Percentiles rank a stretch among this genome's conserved stretches.
Conservation (phyloP, 2,113 vertebrate genomes). For the Cisticola juncidis region DNA sequence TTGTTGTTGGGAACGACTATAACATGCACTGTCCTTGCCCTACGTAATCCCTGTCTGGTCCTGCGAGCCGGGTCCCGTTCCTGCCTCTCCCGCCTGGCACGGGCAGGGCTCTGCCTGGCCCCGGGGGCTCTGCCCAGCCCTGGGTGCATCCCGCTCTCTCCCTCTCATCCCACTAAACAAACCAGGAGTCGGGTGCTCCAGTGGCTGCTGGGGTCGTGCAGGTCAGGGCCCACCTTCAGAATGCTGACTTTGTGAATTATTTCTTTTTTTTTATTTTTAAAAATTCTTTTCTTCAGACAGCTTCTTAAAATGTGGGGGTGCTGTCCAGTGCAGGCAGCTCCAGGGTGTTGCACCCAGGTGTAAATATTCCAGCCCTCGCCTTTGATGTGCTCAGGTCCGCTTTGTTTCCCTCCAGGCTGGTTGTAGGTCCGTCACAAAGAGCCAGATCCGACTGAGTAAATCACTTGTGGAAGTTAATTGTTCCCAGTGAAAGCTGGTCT, state of each 20-base stretch:
- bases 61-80: neutral
- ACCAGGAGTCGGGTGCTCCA: slow-evolving; percentile 9
- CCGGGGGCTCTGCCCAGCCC: slow-evolving; percentile 17
- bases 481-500: slow-evolving; percentile 57
- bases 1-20: slow-evolving; percentile 67
- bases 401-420: slow-evolving; percentile 35
- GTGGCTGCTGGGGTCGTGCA: neutral
- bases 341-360: slow-evolving; percentile 26
- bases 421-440: slow-evolving; percentile 18
- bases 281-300: neutral
- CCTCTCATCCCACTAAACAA: slow-evolving; percentile 54
- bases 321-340: neutral
- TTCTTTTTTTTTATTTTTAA: neutral
- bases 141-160: neutral
- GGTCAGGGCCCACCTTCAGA: slow-evolving; percentile 29
- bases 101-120: neutral
- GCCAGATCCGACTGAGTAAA: slow-evolving; percentile 52
- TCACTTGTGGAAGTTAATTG: slow-evolving; percentile 66
- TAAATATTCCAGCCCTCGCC: slow-evolving; percentile 15
- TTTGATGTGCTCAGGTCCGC: slow-evolving; percentile 28
- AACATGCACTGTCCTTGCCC: slow-evolving; percentile 57
- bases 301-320: slow-evolving; percentile 5
- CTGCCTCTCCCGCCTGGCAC: slow-evolving; percentile 43
- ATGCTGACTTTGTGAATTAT: slow-evolving; percentile 31
- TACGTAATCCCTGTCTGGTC: slow-evolving; percentile 57